phyloP scores from a whole-genome alignment of 92 coral and sea anemone genomes.

The Anthopleura xanthogrammica region DNA sequence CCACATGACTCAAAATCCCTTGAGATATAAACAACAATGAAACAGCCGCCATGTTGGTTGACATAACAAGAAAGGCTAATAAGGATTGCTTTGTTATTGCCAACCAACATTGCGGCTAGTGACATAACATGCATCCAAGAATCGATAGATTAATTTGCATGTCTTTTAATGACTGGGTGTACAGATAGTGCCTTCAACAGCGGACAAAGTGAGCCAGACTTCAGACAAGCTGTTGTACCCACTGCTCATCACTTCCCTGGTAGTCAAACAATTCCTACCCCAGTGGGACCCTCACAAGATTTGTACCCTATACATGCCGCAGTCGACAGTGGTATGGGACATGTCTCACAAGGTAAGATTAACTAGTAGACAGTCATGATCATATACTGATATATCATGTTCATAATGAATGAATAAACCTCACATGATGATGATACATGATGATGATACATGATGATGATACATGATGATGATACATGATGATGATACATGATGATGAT shows the following conservation, averaged over 20 bases:
- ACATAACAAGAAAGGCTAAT: too few species aligned
- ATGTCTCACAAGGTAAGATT: constrained; percentile 54
- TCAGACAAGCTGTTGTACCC: constrained; percentile 76
- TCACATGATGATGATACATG: not conserved
- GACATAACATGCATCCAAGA: too few species aligned
- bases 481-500: not conserved
- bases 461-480: too few species aligned
- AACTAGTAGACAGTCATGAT: not conserved
- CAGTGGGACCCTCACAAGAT: constrained; percentile 62
- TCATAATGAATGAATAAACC: too few species aligned
- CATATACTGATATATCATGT: too few species aligned
- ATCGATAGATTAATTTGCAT: not conserved
- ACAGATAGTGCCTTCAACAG: constrained; percentile 54
- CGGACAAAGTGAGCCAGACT: constrained; percentile 77
- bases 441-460: too few species aligned
- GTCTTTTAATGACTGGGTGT: not conserved
- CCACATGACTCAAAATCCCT: too few species aligned
- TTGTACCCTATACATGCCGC: constrained; percentile 59
- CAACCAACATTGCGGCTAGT: too few species aligned
- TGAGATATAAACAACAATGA: too few species aligned
- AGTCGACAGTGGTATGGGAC: constrained; percentile 56
- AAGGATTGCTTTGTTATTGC: too few species aligned
- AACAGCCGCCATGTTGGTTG: too few species aligned
- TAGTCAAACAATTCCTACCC: constrained; percentile 78
- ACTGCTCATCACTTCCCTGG: constrained; percentile 91